Evolutionary conservation across 1,140 invertebrate genomes (phyloP).

Genomic region (Drosophila leontia): DNA sequence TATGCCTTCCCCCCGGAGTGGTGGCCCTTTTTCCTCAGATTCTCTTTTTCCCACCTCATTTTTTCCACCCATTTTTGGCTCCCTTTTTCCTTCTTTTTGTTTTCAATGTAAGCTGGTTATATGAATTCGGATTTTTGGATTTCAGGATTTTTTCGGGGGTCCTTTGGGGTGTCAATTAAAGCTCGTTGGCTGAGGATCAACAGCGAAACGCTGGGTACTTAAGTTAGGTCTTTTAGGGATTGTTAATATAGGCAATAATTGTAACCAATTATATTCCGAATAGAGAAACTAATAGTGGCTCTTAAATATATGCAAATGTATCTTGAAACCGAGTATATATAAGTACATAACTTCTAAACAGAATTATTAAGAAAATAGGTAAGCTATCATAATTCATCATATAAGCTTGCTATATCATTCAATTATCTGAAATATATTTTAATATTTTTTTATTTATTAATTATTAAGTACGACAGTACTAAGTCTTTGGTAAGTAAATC

Average conservation of each 20-base stretch:
- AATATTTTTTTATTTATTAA: too few relatives aligned
- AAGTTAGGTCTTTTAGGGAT: not conserved
- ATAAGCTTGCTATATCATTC: too few relatives aligned
- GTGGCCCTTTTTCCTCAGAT: not conserved
- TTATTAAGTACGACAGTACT: too few relatives aligned
- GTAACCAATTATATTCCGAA: not conserved
- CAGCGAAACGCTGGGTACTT: conserved; percentile 1
- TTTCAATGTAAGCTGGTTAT: conserved; percentile 8
- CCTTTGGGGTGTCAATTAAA: conserved; percentile 64
- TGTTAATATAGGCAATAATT: not conserved
- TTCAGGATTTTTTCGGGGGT: conserved; percentile 3
- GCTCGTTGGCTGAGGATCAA: conserved; percentile 30
- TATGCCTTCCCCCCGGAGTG: conserved; percentile 43
- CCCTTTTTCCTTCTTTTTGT: not conserved
- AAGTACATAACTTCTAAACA: too few relatives aligned
- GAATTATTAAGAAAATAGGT: too few relatives aligned
- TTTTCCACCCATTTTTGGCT: not conserved
- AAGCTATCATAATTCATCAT: too few relatives aligned
- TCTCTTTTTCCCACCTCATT: not conserved
- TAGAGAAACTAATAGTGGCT: rapidly evolving
- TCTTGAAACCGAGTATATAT: not conserved
- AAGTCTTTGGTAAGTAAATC: too few relatives aligned
- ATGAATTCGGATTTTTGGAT: conserved; percentile 8
- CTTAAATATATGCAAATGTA: not conserved
- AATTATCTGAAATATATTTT: too few relatives aligned